Base-by-base conservation (phyloP, 2,113 vertebrate species). In the Stigmatopora argus region DNA sequence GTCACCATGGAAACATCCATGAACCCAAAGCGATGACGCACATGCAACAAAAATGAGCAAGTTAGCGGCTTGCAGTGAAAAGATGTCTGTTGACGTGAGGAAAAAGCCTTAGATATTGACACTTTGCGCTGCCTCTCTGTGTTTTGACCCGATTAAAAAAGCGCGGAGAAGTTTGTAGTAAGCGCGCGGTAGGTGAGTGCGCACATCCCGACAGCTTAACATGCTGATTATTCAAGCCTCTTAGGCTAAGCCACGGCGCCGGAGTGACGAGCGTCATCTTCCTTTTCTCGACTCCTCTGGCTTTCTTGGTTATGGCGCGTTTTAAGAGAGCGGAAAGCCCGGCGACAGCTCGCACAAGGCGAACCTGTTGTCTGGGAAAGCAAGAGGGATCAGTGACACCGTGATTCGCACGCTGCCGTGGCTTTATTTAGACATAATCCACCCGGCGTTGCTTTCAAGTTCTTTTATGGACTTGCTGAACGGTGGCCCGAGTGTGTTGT, bases 181-280 rank as follows among this genome's bases (percentile, higher is more conserved):
- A 83, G 82, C 73, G 63, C n/a, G 69, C 74, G 73, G 86, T 89
- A 86, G 88, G 88, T 88, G 83, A 65, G 72, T 78, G 79, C 78
- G 67, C 74, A 85, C 78, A 78, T 74, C 74, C 83, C 80, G 86
- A 84, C 88, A 86, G 89, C 89, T 90, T 92, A 90, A 89, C 84
- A 85, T 77, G 82, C 85, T 90, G 91, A 91, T 90, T 90, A 89
- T 90, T 90, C 87, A 91, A 90, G 89, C 89, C 83, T 91, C 89
- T 90, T 90, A 90, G 74, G 67, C 83, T 90, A 90, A 90, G 90
- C 89, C 82, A 76, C 77, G 75, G 83, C 84, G 83, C 78, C 86
- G 73, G 79, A 81, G 75, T 89, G 88, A 90, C 77, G 81, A 90
- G 83, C 82, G 83, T 87, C 83, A 82, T 73, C 85, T 80, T 75